Conservation (phyloP, 1,140 invertebrate genomes). For the Euwallacea similis region DNA sequence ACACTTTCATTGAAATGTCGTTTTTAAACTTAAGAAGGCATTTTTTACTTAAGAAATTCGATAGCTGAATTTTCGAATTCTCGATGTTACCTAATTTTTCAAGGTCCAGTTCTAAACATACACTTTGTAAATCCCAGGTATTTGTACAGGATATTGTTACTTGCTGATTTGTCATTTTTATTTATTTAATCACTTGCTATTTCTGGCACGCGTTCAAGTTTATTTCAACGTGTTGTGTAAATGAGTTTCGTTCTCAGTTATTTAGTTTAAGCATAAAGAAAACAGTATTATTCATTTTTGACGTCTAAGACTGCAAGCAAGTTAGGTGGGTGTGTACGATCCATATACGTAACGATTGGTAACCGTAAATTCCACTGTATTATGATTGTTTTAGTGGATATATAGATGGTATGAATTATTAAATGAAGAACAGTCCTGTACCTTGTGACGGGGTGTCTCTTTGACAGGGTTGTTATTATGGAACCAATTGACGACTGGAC, state of each 20-base stretch:
- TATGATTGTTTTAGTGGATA: conserved; percentile 15
- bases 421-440: conserved; percentile 49
- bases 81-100: too few relatives aligned
- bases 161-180: neutral
- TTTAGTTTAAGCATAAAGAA: too few relatives aligned
- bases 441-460: conserved; percentile 80
- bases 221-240: too few relatives aligned
- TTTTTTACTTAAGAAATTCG: too few relatives aligned
- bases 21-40: too few relatives aligned
- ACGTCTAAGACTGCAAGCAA: too few relatives aligned
- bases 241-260: too few relatives aligned
- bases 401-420: conserved; percentile 1
- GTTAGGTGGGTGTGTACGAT: neutral
- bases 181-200: neutral
- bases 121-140: too few relatives aligned
- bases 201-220: neutral
- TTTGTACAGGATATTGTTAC: neutral
- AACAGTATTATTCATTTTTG: too few relatives aligned
- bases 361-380: conserved; percentile 14
- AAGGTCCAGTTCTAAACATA: too few relatives aligned
- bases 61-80: too few relatives aligned
- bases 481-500: conserved; percentile 89
- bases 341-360: neutral
- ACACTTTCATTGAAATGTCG: too few relatives aligned
- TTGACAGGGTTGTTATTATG: conserved; percentile 80